Evolutionary conservation across 2,797 vertebrate genomes (phyloP).

Genomic region (Vireo griseus): DNA sequence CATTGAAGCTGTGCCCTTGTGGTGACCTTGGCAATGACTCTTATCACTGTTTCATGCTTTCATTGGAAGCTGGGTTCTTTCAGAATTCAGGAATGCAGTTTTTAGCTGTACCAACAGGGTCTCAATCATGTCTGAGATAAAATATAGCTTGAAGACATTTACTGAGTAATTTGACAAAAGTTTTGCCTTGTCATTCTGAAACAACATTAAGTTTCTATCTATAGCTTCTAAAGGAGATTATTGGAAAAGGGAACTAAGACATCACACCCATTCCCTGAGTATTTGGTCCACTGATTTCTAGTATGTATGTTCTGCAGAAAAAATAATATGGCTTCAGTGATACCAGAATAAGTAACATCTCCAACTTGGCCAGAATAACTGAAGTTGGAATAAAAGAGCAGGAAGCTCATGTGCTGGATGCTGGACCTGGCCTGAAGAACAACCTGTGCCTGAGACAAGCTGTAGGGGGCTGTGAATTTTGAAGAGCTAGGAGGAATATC

Average conservation of each 20-base stretch:
- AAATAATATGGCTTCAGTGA: neutral
- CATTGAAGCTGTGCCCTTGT: neutral
- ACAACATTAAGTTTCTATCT: neutral
- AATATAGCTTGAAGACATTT: neutral
- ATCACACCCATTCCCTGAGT: neutral
- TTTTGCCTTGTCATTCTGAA: neutral
- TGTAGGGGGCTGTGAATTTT: neutral
- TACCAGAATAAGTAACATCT: neutral
- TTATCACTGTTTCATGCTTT: neutral
- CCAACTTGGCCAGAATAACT: neutral
- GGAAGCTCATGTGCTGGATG: neutral
- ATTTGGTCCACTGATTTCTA: neutral
- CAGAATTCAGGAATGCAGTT: neutral
- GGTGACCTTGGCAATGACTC: neutral
- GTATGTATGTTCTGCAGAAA: neutral
- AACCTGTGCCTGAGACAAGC: fast-evolving
- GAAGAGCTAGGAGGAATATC: neutral
- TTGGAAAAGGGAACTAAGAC: neutral
- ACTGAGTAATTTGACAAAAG: neutral
- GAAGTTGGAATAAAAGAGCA: neutral
- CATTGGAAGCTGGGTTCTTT: neutral
- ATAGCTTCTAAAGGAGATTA: neutral
- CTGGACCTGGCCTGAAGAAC: neutral
- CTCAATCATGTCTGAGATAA: neutral
- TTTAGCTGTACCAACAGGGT: neutral